Conservation (phyloP, 2,113 vertebrate species). For the Apteryx owenii region DNA sequence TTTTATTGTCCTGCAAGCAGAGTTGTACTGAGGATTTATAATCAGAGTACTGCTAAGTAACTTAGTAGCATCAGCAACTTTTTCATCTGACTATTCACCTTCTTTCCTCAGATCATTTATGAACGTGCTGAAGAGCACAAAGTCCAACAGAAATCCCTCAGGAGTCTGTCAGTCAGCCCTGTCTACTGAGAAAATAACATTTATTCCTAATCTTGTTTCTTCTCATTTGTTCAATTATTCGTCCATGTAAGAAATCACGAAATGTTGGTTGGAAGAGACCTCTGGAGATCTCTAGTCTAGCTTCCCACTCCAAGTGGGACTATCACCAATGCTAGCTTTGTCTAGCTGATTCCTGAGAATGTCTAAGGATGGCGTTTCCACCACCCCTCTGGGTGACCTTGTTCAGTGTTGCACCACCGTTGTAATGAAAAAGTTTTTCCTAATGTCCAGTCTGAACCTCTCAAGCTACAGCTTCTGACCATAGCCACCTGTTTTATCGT, state of each 20-base stretch:
- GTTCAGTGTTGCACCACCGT: neutral
- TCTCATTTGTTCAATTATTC: no score
- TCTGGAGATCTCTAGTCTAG: no score
- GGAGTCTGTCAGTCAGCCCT: neutral
- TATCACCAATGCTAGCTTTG: no score
- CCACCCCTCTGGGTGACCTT: no score
- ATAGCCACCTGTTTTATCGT: neutral
- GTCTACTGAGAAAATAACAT: neutral
- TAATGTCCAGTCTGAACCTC: neutral
- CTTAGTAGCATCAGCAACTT: neutral
- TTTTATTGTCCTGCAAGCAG: neutral
- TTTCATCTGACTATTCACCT: neutral
- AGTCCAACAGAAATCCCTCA: neutral
- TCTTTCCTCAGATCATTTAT: neutral
- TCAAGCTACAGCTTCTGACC: neutral
- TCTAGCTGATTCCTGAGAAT: no score
- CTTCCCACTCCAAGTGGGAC: no score
- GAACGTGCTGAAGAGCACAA: neutral
- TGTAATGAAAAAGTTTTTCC: neutral
- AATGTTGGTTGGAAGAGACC: no score
- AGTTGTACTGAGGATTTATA: neutral
- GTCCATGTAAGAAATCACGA: no score
- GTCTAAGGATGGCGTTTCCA: no score
- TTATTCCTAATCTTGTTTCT: no score
- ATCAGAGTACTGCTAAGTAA: neutral